Evolutionary conservation across 1,140 invertebrate genomes (phyloP), one percentile per base, ranked within the genome.

Genomic region (Apis laboriosa): DNA sequence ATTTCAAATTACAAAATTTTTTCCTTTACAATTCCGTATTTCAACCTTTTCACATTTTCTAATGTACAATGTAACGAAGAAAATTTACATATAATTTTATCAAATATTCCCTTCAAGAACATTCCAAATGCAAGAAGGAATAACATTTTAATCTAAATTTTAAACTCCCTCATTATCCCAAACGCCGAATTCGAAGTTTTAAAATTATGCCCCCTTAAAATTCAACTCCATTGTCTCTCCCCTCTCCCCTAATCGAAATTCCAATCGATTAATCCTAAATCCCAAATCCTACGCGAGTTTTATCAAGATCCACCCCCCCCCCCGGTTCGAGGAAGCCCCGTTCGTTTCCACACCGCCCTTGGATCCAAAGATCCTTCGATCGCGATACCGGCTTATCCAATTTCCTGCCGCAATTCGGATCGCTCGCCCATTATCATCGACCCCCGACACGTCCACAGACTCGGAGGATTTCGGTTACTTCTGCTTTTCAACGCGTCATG

Each of bases 331-430:
- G 21, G 3, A 24, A 9, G 1, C 28, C 28, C 67, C 67, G 43
- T 70, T 51, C 43, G 43, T 70, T 70, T 49, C 21, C 43, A 17
- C 67, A 12, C 13, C 21, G 21, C 9, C 9, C 13, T 64, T 77
- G 34, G 49, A 34, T 77, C 63, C 4, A 24, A 28, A 11, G 61
- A 77, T 67, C 75, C 55, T 66, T 15, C 2, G 43, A 75, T 43
- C 34, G n/a, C 19, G 61, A 77, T 77, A 77, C 21, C 75, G n/a
- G 63, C 51, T 77, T 77, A 77, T 63, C 24, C 75, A 28, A 77
- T 77, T 77, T 77, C 75, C 49, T 34, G 19, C 19, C 19, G 28
- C 60, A 77, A 77, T n/a, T 66, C 64, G 75, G 75, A 77, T 77
- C 63, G 53, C 63, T 43, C 49, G 24, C 75, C 75, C 63, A 77